Conservation (phyloP, 2,113 vertebrate species). For the Actenoides lindsayi region DNA sequence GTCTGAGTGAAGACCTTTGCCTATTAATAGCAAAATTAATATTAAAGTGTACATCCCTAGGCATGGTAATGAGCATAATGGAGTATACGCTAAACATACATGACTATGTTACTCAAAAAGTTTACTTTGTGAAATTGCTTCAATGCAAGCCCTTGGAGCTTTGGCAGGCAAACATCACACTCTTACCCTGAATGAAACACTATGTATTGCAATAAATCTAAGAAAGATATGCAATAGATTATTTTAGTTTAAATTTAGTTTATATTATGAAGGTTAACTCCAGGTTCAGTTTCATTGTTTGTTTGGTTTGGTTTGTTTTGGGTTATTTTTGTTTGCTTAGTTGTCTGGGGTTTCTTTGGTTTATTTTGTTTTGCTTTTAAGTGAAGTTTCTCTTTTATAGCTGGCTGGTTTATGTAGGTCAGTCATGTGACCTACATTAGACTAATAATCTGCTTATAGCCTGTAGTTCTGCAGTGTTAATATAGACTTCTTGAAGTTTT, state of each 20-base stretch:
- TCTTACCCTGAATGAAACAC: neutral
- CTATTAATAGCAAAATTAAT: no score
- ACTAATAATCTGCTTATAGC: neutral
- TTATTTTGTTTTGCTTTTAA: neutral
- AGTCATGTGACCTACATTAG: neutral
- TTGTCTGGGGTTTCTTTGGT: no score
- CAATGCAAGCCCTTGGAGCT: no score
- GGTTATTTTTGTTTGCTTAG: no score
- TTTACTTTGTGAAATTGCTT: no score
- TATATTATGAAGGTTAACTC: neutral
- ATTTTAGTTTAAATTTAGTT: neutral
- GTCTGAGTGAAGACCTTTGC: no score
- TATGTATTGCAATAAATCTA: neutral
- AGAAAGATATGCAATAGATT: neutral
- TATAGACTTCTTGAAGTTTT: neutral
- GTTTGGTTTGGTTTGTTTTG: neutral
- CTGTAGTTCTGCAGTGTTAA: neutral
- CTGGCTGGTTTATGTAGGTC: neutral
- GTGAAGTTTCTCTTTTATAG: neutral
- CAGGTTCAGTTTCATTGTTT: neutral
- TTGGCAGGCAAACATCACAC: no score
- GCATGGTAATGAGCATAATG: no score
- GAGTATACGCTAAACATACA: no score
- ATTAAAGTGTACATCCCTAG: no score
- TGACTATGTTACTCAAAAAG: no score